A percentile compares a stretch with the other conserved stretches of the same genome.
phyloP scores from a whole-genome alignment of 2,888 invertebrate species.

The Drosophila pseudotalamancana region DNA sequence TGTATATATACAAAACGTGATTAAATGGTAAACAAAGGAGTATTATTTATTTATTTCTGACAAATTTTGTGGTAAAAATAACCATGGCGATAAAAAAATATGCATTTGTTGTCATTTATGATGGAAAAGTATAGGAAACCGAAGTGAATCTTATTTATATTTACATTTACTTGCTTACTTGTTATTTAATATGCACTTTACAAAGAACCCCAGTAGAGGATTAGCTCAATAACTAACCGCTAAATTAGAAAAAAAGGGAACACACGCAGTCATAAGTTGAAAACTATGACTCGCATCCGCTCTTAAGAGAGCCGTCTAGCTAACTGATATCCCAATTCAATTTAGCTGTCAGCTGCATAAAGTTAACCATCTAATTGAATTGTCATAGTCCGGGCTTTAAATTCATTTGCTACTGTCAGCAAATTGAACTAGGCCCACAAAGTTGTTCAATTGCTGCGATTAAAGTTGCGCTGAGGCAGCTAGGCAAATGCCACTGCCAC shows the following conservation, averaged over 20 bases:
- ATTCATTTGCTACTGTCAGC: slow-evolving; percentile 60
- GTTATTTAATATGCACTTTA: not conserved
- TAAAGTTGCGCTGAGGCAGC: slow-evolving; percentile 45
- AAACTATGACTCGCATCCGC: slow-evolving; percentile 8
- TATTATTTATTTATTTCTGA: too few relatives aligned
- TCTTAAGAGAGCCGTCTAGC: not conserved
- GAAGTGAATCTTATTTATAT: not conserved
- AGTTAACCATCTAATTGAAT: slow-evolving; percentile 61
- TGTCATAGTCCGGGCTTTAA: slow-evolving; percentile 46
- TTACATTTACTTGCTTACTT: too few relatives aligned
- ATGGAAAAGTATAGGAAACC: not conserved
- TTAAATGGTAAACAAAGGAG: too few relatives aligned
- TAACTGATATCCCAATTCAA: slow-evolving; percentile 6
- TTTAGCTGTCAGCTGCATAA: slow-evolving; percentile 4
- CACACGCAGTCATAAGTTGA: not conserved
- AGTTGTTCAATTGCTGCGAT: slow-evolving; percentile 62
- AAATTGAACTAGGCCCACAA: slow-evolving; percentile 48
- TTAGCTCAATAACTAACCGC: not conserved
- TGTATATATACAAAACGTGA: too few relatives aligned
- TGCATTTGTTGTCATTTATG: too few relatives aligned
- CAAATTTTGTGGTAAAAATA: too few relatives aligned
- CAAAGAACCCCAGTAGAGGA: not conserved
- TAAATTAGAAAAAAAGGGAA: not conserved
- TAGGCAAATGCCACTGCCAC: slow-evolving; percentile 62
- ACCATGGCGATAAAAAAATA: too few relatives aligned